These are phyloP conservation scores for Scolopax mira DNA, from an alignment of 2,113 vertebrate genomes.

Conservation along the genomic window DNA sequence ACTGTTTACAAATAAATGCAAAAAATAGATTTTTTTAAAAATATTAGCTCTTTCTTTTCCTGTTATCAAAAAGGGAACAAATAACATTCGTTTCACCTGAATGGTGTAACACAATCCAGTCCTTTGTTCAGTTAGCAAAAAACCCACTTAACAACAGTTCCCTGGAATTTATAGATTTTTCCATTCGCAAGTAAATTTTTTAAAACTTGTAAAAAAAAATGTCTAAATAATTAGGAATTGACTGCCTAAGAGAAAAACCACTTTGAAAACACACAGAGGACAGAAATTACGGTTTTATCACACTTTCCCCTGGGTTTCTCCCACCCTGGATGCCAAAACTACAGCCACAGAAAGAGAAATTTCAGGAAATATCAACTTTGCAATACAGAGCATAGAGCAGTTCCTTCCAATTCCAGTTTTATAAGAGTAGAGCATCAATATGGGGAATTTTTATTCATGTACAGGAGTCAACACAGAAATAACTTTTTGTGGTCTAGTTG, in stretches of 20 bases:
- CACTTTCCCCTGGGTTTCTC: neutral
- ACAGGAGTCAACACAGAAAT: neutral
- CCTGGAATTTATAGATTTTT: slow-evolving; percentile 63
- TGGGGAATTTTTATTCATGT: neutral
- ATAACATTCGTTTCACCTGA: slow-evolving; percentile 10
- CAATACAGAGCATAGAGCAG: neutral
- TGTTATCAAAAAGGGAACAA: neutral
- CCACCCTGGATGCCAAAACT: neutral
- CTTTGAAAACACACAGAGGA: slow-evolving; percentile 22
- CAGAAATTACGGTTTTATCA: slow-evolving; percentile 24
- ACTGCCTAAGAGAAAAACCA: slow-evolving; percentile 30
- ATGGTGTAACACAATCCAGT: neutral
- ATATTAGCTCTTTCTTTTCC: neutral
- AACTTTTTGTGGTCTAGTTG: slow-evolving; percentile 8
- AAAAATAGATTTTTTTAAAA: neutral
- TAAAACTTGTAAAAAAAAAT: neutral
- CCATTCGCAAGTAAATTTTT: slow-evolving; percentile 46
- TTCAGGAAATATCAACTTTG: slow-evolving; percentile 13
- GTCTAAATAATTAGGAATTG: slow-evolving; percentile 35
- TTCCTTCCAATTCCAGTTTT: slow-evolving; percentile 31
- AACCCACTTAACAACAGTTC: slow-evolving; percentile 48
- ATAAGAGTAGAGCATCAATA: neutral
- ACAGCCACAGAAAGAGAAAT: slow-evolving; percentile 7
- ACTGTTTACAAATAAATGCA: slow-evolving; percentile 15
- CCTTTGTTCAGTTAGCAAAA: slow-evolving; percentile 33